A percentile compares a stretch with the other conserved stretches of the same genome.
Conservation (phyloP, 1,140 invertebrate genomes). For the Drusus annulatus region DNA sequence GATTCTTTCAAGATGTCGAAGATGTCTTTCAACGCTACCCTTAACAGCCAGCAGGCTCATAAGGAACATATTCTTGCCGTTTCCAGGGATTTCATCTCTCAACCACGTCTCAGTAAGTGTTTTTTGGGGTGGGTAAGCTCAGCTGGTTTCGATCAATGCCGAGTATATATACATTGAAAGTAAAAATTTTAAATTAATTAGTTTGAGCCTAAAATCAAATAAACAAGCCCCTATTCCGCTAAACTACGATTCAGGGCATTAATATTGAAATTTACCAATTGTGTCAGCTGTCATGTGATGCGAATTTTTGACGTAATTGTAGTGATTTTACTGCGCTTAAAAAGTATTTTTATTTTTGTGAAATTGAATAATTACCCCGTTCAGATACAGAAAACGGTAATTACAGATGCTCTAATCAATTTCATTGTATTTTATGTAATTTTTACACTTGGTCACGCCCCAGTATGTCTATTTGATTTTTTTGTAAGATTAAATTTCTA, state of each 20-base stretch:
- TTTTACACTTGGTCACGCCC: slow-evolving; percentile 14
- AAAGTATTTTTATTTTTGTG: not conserved
- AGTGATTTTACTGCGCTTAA: not conserved
- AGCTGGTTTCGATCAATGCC: slow-evolving; percentile 48
- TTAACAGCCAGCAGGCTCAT: slow-evolving; percentile 65
- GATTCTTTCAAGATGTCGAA: slow-evolving; percentile 41
- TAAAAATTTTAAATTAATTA: not conserved
- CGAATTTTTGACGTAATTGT: slow-evolving; percentile 34
- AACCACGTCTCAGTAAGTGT: slow-evolving; percentile 94
- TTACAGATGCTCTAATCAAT: not conserved
- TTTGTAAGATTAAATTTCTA: not conserved
- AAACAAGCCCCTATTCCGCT: not conserved
- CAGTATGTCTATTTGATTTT: not conserved
- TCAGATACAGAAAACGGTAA: not conserved
- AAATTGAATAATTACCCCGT: not conserved
- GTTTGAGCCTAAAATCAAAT: not conserved
- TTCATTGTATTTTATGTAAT: not conserved
- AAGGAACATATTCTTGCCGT: slow-evolving; percentile 92
- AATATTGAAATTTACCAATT: not conserved
- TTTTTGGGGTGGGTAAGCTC: slow-evolving; percentile 44
- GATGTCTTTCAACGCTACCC: slow-evolving; percentile 48
- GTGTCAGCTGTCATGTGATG: slow-evolving; percentile 38
- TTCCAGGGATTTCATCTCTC: slow-evolving; percentile 96
- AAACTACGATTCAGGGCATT: not conserved
- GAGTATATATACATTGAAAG: not conserved